Evolutionary conservation across 2,888 invertebrate genomes (phyloP).

Genomic region (Tinea pellionella): DNA sequence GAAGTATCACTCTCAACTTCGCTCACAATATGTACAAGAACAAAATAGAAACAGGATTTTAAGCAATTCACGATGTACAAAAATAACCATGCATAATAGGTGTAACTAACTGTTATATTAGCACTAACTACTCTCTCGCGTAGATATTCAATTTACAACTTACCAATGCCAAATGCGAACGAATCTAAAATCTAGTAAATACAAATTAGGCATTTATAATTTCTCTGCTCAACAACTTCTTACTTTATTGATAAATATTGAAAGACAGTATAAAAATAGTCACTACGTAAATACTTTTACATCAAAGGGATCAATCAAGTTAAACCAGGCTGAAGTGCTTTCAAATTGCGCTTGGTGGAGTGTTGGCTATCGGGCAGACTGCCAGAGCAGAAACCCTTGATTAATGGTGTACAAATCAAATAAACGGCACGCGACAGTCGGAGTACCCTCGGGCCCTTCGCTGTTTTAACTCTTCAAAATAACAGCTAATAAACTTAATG

Average conservation of each 20-base stretch:
- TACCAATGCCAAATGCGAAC: not conserved
- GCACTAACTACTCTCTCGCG: slow-evolving; percentile 4
- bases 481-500: slow-evolving; percentile 18
- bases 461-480: slow-evolving; percentile 17
- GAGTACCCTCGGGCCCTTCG: slow-evolving; percentile 13
- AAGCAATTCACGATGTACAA: slow-evolving; percentile 6
- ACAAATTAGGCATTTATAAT: too few species aligned
- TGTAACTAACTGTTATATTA: not conserved
- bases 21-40: not conserved
- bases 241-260: not conserved
- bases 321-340: slow-evolving; percentile 4
- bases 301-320: slow-evolving; percentile 7
- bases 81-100: not conserved
- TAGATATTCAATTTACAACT: slow-evolving; percentile 5
- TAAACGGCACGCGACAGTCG: slow-evolving; percentile 15
- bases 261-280: not conserved
- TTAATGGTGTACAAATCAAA: slow-evolving; percentile 19
- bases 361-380: slow-evolving; percentile 9
- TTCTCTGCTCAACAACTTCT: too few species aligned
- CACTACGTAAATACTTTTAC: not conserved
- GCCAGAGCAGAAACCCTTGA: slow-evolving; percentile 15
- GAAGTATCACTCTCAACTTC: not conserved
- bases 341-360: slow-evolving; percentile 7
- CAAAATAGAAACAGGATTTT: not conserved
- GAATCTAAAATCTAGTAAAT: not conserved